Conservation (phyloP, 1,140 invertebrate species). For the Drosophila pandora region DNA sequence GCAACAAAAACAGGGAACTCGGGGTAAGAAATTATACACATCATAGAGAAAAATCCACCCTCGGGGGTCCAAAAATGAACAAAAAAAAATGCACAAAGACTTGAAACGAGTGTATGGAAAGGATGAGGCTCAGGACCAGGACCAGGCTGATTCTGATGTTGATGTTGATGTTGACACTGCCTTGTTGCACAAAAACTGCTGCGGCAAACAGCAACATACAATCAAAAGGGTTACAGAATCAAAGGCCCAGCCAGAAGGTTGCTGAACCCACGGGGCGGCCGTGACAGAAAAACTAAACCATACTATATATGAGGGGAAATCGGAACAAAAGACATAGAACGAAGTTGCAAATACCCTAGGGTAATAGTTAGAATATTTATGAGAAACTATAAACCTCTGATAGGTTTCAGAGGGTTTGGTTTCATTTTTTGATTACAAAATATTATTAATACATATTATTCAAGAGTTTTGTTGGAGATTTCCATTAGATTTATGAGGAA, state of each 20-base stretch:
- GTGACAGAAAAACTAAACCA: conserved; percentile 19
- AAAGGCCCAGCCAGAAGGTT: conserved; percentile 48
- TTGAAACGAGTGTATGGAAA: conserved; percentile 20
- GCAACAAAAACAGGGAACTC: conserved; percentile 1
- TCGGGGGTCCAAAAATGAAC: conserved; percentile 24
- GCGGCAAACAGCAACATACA: conserved; percentile 31
- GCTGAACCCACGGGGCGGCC: conserved; percentile 40
- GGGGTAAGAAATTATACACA: conserved; percentile 43
- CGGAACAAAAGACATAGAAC: conserved; percentile 1
- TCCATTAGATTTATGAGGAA: too few species aligned
- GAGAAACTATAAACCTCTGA: too few species aligned
- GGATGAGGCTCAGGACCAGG: conserved; percentile 6
- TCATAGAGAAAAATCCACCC: conserved; percentile 70
- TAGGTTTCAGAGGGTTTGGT: too few species aligned
- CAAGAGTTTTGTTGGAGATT: too few species aligned
- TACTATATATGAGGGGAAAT: not conserved
- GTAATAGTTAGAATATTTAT: not conserved
- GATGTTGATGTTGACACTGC: conserved; percentile 69
- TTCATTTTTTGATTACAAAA: too few species aligned
- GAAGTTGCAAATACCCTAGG: conserved; percentile 27
- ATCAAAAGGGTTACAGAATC: conserved; percentile 47
- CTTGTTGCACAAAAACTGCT: conserved; percentile 25
- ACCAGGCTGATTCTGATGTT: conserved; percentile 9
- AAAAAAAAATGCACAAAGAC: conserved; percentile 46
- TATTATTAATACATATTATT: too few species aligned